Base-by-base conservation (phyloP, 2,797 vertebrate genomes). In the Apogon talboti region DNA sequence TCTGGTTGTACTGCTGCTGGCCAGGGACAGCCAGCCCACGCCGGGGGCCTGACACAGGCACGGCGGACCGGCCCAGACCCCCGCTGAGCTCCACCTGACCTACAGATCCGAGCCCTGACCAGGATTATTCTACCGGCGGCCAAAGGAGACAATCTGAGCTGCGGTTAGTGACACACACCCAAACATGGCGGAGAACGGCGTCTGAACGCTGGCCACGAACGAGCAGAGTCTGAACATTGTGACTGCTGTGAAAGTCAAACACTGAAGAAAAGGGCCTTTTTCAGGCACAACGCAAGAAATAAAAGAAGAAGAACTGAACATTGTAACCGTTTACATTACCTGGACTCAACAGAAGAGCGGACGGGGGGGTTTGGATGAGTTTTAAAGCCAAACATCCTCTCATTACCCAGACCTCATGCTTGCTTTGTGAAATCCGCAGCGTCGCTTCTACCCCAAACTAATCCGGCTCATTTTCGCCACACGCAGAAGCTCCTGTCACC, bases 1-100 rank as follows among this genome's bases (percentile, higher is more conserved):
- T 73, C 89, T 92, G 57, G 85, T 91, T 42, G 84, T 95, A 1
- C 90, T 97, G 33, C 50, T 96, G 83, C 89, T 96, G 72, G 90
- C 94, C 69, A 66, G 89, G 79, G 88, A 91, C 64, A 85, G 94
- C 60, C 92, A 91, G 78, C 71, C 84, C 65, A 78, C 85, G 76
- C 85, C 79, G 53, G 93, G 82, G 50, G 53, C 77, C 74, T 87
- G 75, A 89, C n/a, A 6, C 15, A 42, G n/a, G 7, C 13, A 8
- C 9, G 54, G 11, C n/a, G 52, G 30, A 47, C 58, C 37, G 1
- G 1, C 15, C 15, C 42, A 56, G 11, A 6, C 19, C 28, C 50
- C 44, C 13, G 47, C 18, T 59, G 56, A 41, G 43, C 44, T 33
- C 66, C 35, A 66, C 35, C 6, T 44, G 52, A 70, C 37, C 55